Evolutionary conservation across 2,113 vertebrate genomes (phyloP), one percentile per base, ranked within the genome.

Genomic region (Eurypyga helias): DNA sequence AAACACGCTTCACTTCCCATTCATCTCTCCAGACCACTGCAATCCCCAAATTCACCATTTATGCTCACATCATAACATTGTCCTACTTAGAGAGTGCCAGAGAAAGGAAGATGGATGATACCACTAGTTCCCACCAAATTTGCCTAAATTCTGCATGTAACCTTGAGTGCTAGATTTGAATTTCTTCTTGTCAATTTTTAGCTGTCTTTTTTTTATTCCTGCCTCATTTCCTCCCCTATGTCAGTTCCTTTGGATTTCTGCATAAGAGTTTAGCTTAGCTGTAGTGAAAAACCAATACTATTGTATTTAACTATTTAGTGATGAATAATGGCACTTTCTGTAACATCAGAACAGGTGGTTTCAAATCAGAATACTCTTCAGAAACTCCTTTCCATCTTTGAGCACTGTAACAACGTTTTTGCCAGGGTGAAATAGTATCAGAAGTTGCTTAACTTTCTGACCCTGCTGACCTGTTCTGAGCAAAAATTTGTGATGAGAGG

Each of bases 41-140:
- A 49, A 49, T 70, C 43, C 51, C 17, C 2, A 48, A 6, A 70
- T 31, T 91, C 3, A 3, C 26, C 19, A 7, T 67, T 64, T 69
- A 29, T 55, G 17, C 62, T 34, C 3, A 3, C 45, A 5, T 20
- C 5, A 8, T 51, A 24, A 48, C 0, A 0, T 41, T n/a, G 21
- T 66, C 65, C 25, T 58, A 45, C 46, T 41, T 62, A 71, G 55
- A 33, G 11, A 5, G 21, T 46, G 34, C 19, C 26, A 52, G 57
- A 38, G 52, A 73, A 80, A 26, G 45, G 48, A 54, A 38, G 8
- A 48, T 9, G 49, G 20, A 29, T 67, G 33, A 26, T 36, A 34
- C 51, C 48, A 67, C 36, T 9, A 34, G 3, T 87, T 91, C 43
- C 57, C 17, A 67, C 38, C 34, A 65, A 26, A 49, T 86, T 60